phyloP scores from a whole-genome alignment of 35 echinoderm and acorn worm species.

The Nesometra sesokonis region DNA sequence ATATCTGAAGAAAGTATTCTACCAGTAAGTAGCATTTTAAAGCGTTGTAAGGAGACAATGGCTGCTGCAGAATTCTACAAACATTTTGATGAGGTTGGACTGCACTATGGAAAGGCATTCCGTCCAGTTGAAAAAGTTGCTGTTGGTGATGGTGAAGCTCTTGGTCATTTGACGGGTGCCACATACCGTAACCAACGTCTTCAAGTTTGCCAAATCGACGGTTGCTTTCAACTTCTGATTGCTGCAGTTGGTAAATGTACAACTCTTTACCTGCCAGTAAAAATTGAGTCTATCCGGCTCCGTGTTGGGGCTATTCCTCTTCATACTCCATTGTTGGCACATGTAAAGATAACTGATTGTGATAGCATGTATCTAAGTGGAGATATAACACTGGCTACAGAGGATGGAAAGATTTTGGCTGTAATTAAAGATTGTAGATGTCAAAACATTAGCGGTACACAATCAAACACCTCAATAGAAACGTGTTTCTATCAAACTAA shows the following conservation, averaged over 20 bases:
- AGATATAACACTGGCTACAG: too few relatives aligned
- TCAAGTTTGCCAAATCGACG: constrained; percentile 36
- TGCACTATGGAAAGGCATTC: constrained; percentile 48
- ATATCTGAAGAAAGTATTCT: not conserved
- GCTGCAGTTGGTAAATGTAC: not conserved
- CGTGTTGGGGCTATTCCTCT: constrained; percentile 20
- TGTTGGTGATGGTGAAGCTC: constrained; percentile 51
- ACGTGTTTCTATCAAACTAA: too few relatives aligned
- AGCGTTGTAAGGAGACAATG: not conserved
- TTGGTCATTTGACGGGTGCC: constrained; percentile 19
- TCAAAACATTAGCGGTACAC: too few relatives aligned
- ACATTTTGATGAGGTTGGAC: constrained; percentile 23
- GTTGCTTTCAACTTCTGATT: constrained; percentile 51
- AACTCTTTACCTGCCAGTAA: constrained; percentile 31
- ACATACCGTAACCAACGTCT: constrained; percentile 52
- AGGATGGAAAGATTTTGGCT: too few relatives aligned
- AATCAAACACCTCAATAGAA: too few relatives aligned
- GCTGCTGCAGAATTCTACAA: constrained; percentile 66
- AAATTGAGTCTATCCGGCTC: constrained; percentile 34
- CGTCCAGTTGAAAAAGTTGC: constrained; percentile 38
- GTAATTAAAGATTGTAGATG: too few relatives aligned
- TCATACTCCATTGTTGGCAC: constrained; percentile 27
- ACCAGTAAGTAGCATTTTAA: not conserved
- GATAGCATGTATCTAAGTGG: constrained; percentile 40
- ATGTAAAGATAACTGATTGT: constrained; percentile 44